Percentiles rank a stretch among this genome's conserved stretches.
Evolutionary conservation across 2,113 vertebrate genomes (phyloP).

Genomic region (Carettochelys insculpta): DNA sequence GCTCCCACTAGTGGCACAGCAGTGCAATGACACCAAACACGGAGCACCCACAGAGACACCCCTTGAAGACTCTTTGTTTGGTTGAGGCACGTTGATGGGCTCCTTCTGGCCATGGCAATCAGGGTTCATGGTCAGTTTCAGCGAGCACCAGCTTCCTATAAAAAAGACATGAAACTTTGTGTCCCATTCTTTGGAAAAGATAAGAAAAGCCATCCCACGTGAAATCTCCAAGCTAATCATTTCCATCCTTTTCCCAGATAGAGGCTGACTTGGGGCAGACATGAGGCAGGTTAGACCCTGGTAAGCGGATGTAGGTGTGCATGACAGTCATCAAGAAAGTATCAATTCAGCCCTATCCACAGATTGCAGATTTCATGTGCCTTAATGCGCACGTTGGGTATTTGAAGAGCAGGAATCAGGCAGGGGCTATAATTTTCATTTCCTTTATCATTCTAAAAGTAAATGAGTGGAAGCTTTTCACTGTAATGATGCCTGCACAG

Average conservation of each 20-base stretch:
- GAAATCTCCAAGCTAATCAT: background rate
- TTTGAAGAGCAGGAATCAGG: background rate
- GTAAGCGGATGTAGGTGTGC: background rate
- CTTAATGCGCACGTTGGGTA: background rate
- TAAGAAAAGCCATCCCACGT: background rate
- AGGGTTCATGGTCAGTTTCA: background rate
- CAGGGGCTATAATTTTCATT: background rate
- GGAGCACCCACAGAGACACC: no score
- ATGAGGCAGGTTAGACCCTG: background rate
- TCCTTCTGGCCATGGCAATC: background rate
- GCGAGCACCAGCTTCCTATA: background rate
- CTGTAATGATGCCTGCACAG: background rate
- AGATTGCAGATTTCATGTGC: background rate
- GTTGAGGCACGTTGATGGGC: background rate
- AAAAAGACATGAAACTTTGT: background rate
- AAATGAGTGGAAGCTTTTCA: background rate
- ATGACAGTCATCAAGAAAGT: background rate
- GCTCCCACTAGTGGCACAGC: no score
- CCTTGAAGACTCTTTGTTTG: no score
- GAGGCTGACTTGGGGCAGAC: background rate
- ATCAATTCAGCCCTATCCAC: background rate
- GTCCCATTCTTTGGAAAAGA: background rate
- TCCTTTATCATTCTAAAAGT: background rate
- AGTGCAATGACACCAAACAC: no score
- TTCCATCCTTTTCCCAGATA: background rate